Base-by-base conservation (phyloP, 2,888 invertebrate species). In the Dryomyza anilis region DNA sequence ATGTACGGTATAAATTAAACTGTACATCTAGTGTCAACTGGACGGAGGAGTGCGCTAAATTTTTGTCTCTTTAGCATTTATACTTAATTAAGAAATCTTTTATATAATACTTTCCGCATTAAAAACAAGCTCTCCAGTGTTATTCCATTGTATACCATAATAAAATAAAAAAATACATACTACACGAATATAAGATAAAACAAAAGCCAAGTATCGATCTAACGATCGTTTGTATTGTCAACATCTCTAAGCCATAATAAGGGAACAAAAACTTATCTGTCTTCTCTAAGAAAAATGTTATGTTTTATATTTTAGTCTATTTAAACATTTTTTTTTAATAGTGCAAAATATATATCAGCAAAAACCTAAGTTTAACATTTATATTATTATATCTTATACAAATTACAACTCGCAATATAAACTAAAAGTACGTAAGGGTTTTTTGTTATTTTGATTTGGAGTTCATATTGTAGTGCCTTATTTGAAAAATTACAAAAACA, bases 1-100 rank as follows among this genome's bases (percentile, higher is more conserved):
- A 70, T 91, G 91, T 73, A 76, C 74, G 36, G 67, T 71, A 63
- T 72, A 68, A 39, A 21, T 48, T 30, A n/a, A 39, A 63, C 16
- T 16, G 8, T 46, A 45, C 25, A 46, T n/a, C 45, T n/a, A 50
- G 52, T 50, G 33, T 52, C 58, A 64, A 19, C 30, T 10, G 48
- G 12, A 27, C 10, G 39, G 16, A 36, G 48, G n/a, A n/a, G n/a
- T n/a, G 30, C 58, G 56, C 16, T 29, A 29, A n/a, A 29, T 43
- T 43, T 14, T 39, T 60, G 46, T 43, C 23, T 53, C 29, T 48
- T n/a, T 56, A 63, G 67, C 67, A 68, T 64, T 68, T 68, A 66
- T 58, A 61, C 53, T 43, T 43, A 60, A 29, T 55, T 36, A 59
- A 43, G 61, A 29, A 43, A 29, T 43, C 39, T 27, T 39, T 27